These are phyloP conservation scores for Artemia franciscana DNA, from an alignment of 1,140 invertebrate species.

Conservation along the genomic window DNA sequence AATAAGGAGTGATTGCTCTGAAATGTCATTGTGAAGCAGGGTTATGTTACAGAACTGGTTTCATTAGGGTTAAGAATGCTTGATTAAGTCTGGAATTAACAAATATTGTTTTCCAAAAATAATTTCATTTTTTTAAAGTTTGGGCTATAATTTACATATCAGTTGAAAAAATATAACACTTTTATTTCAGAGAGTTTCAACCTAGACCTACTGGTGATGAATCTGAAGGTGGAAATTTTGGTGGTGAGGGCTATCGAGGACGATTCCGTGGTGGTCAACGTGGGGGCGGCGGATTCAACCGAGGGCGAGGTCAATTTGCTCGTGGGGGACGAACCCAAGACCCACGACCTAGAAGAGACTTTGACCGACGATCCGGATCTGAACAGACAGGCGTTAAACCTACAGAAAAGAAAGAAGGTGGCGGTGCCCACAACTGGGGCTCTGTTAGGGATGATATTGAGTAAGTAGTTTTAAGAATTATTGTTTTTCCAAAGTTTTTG, in stretches of 20 bases:
- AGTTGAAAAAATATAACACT: too few relatives aligned
- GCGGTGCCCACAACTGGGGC: constrained; percentile 85
- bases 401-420: constrained; percentile 77
- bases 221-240: constrained; percentile 11
- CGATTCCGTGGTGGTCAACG: constrained; percentile 14
- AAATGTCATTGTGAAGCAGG: too few relatives aligned
- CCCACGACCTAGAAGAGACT: constrained; percentile 62
- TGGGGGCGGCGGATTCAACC: constrained; percentile 18
- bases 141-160: too few relatives aligned
- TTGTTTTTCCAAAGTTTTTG: not conserved
- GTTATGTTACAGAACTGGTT: too few relatives aligned
- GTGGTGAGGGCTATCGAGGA: constrained; percentile 14
- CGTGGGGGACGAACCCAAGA: constrained; percentile 29
- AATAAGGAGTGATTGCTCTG: too few relatives aligned
- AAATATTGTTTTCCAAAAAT: too few relatives aligned
- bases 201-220: constrained; percentile 21
- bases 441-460: constrained; percentile 73
- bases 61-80: too few relatives aligned
- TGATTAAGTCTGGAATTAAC: too few relatives aligned
- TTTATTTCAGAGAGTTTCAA: constrained; percentile 20
- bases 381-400: constrained; percentile 83
- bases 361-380: constrained; percentile 78
- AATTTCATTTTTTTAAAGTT: too few relatives aligned
- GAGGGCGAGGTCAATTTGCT: constrained; percentile 21
- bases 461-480: constrained; percentile 25